A percentile compares a stretch with the other conserved stretches of the same genome.
Evolutionary conservation across 2,888 invertebrate species (phyloP).

Genomic region (Drosophila kuntzei): DNA sequence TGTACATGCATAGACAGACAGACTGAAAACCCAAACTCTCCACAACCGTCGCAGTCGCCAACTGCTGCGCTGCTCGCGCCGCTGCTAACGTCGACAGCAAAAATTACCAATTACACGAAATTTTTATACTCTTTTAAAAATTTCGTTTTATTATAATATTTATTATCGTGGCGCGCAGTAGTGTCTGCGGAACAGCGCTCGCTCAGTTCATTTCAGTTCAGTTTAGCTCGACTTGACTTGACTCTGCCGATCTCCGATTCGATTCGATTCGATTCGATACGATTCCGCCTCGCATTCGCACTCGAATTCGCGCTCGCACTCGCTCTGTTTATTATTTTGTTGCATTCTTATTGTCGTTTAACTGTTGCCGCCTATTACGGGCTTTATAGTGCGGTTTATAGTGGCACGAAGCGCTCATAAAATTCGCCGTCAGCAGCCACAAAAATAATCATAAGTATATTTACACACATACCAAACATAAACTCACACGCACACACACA

Average conservation of each 20-base stretch:
- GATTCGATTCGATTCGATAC: conserved; percentile 38
- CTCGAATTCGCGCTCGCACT: conserved; percentile 26
- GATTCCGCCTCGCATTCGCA: conserved; percentile 28
- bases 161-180: conserved; percentile 85
- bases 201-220: conserved; percentile 44
- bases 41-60: conserved; percentile 59
- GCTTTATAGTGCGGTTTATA: conserved; percentile 61
- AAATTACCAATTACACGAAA: conserved; percentile 86
- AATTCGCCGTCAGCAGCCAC: conserved; percentile 31
- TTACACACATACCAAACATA: conserved; percentile 14
- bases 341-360: conserved; percentile 80
- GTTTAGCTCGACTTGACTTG: conserved; percentile 46
- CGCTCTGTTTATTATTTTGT: conserved; percentile 70
- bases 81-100: conserved; percentile 75
- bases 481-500: conserved; percentile 14
- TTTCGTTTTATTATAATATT: conserved; percentile 86
- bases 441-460: conserved; percentile 35
- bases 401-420: conserved; percentile 55
- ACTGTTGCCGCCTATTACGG: conserved; percentile 75
- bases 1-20: conserved; percentile 23
- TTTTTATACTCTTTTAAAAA: conserved; percentile 86
- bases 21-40: conserved; percentile 50
- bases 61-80: conserved; percentile 51
- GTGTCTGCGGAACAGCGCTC: conserved; percentile 83
- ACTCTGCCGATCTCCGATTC: conserved; percentile 52